Evolutionary conservation across 2,113 vertebrate genomes (phyloP).

Genomic region (Murina feae): DNA sequence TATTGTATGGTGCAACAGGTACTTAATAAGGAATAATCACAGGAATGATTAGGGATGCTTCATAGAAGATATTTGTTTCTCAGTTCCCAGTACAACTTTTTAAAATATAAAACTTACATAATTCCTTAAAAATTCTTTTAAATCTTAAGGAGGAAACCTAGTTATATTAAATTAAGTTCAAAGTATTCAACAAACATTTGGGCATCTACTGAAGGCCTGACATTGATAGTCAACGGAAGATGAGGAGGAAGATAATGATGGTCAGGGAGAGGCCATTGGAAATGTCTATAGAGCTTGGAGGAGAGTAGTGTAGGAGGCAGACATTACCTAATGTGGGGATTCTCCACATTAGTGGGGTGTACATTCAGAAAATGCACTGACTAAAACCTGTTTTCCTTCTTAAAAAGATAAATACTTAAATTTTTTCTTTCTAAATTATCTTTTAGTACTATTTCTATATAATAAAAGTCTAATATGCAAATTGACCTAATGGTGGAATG

Average conservation of each 20-base stretch:
- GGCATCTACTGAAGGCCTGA: neutral
- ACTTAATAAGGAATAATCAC: neutral
- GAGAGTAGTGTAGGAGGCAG: neutral
- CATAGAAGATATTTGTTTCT: neutral
- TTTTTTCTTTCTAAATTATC: neutral
- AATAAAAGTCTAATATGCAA: no score
- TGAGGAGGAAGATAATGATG: neutral
- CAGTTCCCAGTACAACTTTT: neutral
- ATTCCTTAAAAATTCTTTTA: slow-evolving; percentile 13
- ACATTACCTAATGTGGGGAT: no score
- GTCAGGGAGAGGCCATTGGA: neutral
- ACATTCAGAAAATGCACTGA: neutral
- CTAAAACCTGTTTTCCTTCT: neutral
- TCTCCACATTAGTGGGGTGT: neutral
- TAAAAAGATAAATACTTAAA: neutral
- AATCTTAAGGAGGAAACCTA: neutral
- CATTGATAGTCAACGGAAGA: neutral
- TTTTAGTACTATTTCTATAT: neutral
- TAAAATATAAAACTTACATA: neutral
- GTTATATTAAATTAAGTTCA: neutral
- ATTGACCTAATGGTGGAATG: no score
- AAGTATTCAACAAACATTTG: neutral
- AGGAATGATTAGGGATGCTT: neutral
- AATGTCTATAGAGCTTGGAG: neutral
- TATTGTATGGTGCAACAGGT: neutral